Evolutionary conservation across 2,797 vertebrate genomes (phyloP).

Genomic region (Mus minutoides): DNA sequence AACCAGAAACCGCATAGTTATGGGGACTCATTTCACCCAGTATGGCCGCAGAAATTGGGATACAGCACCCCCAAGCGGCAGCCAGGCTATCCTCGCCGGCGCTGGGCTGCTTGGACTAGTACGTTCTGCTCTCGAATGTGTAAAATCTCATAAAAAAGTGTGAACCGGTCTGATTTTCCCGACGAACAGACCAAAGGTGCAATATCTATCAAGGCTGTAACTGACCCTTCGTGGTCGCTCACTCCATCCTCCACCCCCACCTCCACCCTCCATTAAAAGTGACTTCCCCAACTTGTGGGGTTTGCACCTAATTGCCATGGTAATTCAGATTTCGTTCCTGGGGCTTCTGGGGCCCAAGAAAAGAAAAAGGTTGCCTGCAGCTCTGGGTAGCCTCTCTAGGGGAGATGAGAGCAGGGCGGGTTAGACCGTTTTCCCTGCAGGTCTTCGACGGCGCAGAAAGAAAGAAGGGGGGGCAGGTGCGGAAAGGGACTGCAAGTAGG

Average conservation of each 20-base stretch:
- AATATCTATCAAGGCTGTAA: neutral
- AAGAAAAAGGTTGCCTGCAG: neutral
- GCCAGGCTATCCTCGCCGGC: neutral
- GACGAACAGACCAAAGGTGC: neutral
- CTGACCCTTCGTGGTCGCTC: neutral
- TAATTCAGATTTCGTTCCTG: neutral
- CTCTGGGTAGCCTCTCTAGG: constrained; percentile 13
- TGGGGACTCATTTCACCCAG: neutral
- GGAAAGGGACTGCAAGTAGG: neutral
- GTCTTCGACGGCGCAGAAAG: neutral
- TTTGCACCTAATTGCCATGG: neutral
- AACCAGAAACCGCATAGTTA: neutral
- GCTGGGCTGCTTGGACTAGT: neutral
- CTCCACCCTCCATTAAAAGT: neutral
- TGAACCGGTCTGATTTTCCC: neutral
- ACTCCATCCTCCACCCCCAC: neutral
- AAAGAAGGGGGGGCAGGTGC: neutral
- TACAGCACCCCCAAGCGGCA: constrained; percentile 44
- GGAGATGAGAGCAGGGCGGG: neutral
- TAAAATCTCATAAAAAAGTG: neutral
- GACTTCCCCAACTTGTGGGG: neutral
- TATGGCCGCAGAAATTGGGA: fast-evolving
- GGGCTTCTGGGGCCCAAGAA: neutral
- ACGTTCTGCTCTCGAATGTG: neutral
- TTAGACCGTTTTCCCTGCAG: fast-evolving